Percentiles rank a stretch among this genome's conserved stretches.
phyloP scores from a whole-genome alignment of 2,888 invertebrate genomes.

The Eupithecia abbreviata region DNA sequence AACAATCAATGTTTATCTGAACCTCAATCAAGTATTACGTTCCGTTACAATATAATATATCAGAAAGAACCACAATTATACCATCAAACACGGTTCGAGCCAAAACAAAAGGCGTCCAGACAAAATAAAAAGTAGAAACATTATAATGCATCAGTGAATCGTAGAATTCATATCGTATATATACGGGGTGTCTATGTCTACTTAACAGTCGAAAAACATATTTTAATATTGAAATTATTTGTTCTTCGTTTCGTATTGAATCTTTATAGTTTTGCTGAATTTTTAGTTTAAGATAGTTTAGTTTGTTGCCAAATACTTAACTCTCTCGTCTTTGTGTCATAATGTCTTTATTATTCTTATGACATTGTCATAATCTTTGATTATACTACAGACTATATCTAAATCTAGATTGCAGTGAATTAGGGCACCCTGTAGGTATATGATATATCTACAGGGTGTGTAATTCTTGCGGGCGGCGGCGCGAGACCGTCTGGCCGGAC shows the following conservation, averaged over 20 bases:
- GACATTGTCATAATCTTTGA: background rate
- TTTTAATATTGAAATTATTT: background rate
- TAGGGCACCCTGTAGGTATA: constrained; percentile 28
- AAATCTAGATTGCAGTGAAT: constrained; percentile 7
- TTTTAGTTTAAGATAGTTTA: background rate
- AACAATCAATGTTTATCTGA: constrained; percentile 15
- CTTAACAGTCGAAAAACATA: background rate
- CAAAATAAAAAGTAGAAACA: constrained; percentile 72
- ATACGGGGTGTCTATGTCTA: constrained; percentile 26
- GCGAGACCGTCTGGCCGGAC: constrained; percentile 76
- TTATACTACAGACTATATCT: background rate
- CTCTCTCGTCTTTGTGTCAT: background rate
- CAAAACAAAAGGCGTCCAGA: constrained; percentile 74
- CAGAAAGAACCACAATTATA: constrained; percentile 53
- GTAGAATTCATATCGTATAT: constrained; percentile 62
- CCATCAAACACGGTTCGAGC: constrained; percentile 62
- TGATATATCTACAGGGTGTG: constrained; percentile 48
- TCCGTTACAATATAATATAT: constrained; percentile 44
- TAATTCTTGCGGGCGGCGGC: constrained; percentile 76
- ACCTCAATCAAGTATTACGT: constrained; percentile 30
- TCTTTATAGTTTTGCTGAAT: background rate
- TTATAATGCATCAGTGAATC: constrained; percentile 74
- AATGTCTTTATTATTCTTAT: background rate
- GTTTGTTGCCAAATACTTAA: background rate
- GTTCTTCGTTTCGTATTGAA: background rate